Base-by-base conservation (phyloP, 2,797 vertebrate species). In the Schizopygopsis pylzovi region DNA sequence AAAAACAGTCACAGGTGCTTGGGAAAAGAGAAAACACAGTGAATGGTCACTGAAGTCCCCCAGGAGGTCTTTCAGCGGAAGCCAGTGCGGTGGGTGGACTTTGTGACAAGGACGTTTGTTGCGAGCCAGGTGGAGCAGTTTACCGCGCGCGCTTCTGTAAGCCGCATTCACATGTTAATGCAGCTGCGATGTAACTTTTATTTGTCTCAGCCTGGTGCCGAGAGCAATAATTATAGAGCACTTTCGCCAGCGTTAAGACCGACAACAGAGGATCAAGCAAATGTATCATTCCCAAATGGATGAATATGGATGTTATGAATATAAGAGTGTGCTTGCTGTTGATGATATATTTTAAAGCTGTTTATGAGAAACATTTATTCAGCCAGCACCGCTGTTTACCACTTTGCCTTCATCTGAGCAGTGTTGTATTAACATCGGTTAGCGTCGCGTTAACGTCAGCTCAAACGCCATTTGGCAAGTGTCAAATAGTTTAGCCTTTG, bases 1-100 rank as follows among this genome's bases (percentile, higher is more conserved):
- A 96, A 95, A 95, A 96, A 95, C 95, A 95, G 94, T 96, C 95
- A 96, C 95, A 96, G 96, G 96, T 96, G 95, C 95, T 95, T 93
- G 93, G 94, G 94, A 95, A 94, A 95, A 95, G 94, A 95, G 94
- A 94, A 92, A 93, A 92, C 70, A 93, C 92, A 94, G 94, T 96
- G 95, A 96, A 95, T 95, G 95, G 95, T 96, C 94, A 96, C 94
- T 89, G 93, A 87, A 90, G 94, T 94, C 96, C 96, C 95, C 83
- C 93, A 94, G 95, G 95, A 96, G 94, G 94, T 95, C 94, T 95
- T 95, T 96, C 94, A 95, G 92, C 93, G 93, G 94, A 94, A 94
- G 95, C 94, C 95, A 95, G 95, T 94, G 92, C 90, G 90, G 94
- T 94, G 95, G 94, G 94, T 96, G 94, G 95, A 95, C 94, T 95